A percentile compares a stretch with the other conserved stretches of the same genome.
Conservation (phyloP, 2,888 invertebrate genomes). For the Himalopsyche japonica region DNA sequence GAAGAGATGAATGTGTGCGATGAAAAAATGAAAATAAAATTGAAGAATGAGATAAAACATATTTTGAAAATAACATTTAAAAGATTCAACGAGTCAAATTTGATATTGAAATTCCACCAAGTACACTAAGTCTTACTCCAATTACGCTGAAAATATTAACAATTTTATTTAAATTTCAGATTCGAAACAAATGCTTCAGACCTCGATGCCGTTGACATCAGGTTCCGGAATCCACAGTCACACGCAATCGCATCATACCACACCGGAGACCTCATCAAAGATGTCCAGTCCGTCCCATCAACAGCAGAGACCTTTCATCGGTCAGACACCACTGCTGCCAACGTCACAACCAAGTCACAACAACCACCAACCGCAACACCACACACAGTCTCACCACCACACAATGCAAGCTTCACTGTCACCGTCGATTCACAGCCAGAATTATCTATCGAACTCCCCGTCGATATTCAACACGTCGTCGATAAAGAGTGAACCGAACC, state of each 20-base stretch:
- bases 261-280: conserved; percentile 31
- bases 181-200: conserved; percentile 34
- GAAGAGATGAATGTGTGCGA: too few relatives aligned
- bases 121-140: too few relatives aligned
- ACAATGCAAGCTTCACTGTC: conserved; percentile 39
- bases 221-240: conserved; percentile 25
- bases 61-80: too few relatives aligned
- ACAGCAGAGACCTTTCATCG: conserved; percentile 55
- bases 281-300: conserved; percentile 39
- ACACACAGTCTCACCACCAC: conserved; percentile 40
- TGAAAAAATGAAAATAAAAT: too few relatives aligned
- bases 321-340: conserved; percentile 62
- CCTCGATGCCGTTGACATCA: conserved; percentile 30
- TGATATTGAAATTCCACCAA: too few relatives aligned
- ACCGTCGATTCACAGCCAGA: conserved; percentile 48
- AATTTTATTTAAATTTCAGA: conserved; percentile 26
- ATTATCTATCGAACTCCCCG: conserved; percentile 50
- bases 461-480: conserved; percentile 43
- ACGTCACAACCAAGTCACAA: conserved; percentile 45
- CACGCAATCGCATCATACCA: conserved; percentile 26
- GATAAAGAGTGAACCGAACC: conserved; percentile 46
- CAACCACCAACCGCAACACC: conserved; percentile 48
- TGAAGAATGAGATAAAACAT: too few relatives aligned
- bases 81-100: too few relatives aligned
- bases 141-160: too few relatives aligned